phyloP scores from a whole-genome alignment of 2,888 invertebrate genomes.

The Phymatocera aterrima region DNA sequence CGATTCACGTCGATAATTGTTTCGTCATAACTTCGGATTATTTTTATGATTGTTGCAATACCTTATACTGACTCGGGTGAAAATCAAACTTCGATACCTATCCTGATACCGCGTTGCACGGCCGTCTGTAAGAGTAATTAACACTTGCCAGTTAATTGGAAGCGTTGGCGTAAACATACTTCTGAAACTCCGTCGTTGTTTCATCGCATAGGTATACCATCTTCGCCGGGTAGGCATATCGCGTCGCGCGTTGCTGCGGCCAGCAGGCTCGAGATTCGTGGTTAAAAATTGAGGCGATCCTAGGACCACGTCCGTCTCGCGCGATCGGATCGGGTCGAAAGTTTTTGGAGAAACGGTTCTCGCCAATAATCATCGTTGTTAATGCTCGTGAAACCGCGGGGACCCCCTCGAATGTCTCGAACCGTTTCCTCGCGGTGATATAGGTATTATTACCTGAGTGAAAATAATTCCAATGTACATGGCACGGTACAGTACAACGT shows the following conservation, averaged over 20 bases:
- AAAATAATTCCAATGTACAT: not conserved
- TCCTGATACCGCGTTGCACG: slow-evolving; percentile 33
- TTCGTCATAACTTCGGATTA: not conserved
- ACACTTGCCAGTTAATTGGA: slow-evolving; percentile 41
- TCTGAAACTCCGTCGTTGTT: not conserved
- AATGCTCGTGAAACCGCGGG: no score
- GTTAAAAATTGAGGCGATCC: not conserved
- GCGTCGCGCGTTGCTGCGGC: not conserved
- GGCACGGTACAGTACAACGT: no score
- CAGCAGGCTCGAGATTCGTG: slow-evolving; percentile 12
- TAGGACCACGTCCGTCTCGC: no score
- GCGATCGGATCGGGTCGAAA: no score
- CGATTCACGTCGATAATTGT: slow-evolving; percentile 5
- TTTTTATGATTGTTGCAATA: no score
- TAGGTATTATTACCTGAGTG: no score
- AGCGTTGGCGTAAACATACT: slow-evolving; percentile 44
- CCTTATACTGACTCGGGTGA: not conserved
- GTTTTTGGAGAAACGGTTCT: no score
- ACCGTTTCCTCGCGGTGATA: no score
- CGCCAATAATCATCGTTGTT: no score
- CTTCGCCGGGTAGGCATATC: no score
- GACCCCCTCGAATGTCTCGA: no score
- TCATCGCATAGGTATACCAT: no score
- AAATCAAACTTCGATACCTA: slow-evolving; percentile 29
- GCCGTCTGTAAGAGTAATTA: slow-evolving; percentile 41